Evolutionary conservation across 2,113 vertebrate genomes (phyloP).

Genomic region (Elgaria multicarinata): DNA sequence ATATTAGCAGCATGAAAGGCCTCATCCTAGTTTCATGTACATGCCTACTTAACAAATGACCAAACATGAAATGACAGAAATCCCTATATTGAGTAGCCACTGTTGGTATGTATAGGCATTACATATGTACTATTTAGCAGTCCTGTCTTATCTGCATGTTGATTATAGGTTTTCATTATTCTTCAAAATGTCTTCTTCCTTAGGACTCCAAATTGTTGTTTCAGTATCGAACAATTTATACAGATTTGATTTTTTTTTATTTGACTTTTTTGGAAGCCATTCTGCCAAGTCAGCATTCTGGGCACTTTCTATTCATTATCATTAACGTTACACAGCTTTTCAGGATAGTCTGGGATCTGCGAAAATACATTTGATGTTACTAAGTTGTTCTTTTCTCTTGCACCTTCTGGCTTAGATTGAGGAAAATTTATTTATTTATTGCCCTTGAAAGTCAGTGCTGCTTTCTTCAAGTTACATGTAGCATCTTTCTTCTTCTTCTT

Average conservation of each 20-base stretch:
- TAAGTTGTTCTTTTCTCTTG: constrained; percentile 5
- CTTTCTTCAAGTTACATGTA: neutral
- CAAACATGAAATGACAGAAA: neutral
- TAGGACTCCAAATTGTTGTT: constrained; percentile 35
- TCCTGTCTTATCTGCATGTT: constrained; percentile 9
- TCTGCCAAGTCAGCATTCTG: constrained; percentile 54
- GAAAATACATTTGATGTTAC: constrained; percentile 35
- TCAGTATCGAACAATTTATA: constrained; percentile 22
- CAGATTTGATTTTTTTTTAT: constrained; percentile 33
- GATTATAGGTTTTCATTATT: constrained; percentile 33
- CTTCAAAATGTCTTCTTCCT: constrained; percentile 13
- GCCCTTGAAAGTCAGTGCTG: constrained; percentile 18
- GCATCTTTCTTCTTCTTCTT: neutral
- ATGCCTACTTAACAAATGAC: no score
- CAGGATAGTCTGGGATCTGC: constrained; percentile 26
- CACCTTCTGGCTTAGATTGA: constrained; percentile 14
- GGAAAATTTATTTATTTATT: constrained; percentile 4
- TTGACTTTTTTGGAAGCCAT: constrained; percentile 31
- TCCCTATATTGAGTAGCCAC: neutral
- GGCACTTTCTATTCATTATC: constrained; percentile 50
- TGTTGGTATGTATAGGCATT: neutral
- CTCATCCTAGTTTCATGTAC: neutral
- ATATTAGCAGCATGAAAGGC: neutral
- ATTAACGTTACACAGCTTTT: neutral
- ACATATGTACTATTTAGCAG: neutral